Evolutionary conservation across 2,888 invertebrate species (phyloP).

Genomic region (Ormyrus nitidulus): DNA sequence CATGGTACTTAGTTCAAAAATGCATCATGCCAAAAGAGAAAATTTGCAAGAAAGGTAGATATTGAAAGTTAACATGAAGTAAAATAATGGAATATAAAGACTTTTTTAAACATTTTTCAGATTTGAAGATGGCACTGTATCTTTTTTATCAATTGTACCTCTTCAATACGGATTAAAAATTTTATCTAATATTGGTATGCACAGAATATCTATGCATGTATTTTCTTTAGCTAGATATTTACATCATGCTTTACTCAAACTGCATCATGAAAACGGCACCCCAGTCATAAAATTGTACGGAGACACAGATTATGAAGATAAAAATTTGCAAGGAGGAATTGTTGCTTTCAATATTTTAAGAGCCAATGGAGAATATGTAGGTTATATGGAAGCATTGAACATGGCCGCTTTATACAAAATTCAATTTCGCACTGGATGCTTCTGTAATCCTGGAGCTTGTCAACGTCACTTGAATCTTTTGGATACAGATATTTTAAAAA

Average conservation of each 20-base stretch:
- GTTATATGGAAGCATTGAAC: conserved; percentile 93
- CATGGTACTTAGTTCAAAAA: conserved; percentile 84
- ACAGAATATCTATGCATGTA: conserved; percentile 84
- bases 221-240: conserved; percentile 86
- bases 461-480: conserved; percentile 85
- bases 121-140: conserved; percentile 95
- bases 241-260: conserved; percentile 79
- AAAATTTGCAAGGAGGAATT: conserved; percentile 85
- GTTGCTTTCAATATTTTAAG: conserved; percentile 92
- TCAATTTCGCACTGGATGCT: conserved; percentile 93
- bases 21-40: conserved; percentile 84
- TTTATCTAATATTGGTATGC: conserved; percentile 79
- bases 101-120: conserved; percentile 75
- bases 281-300: conserved; percentile 85
- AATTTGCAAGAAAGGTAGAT: conserved; percentile 84
- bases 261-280: conserved; percentile 85
- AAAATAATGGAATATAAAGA: conserved; percentile 17
- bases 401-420: conserved; percentile 92
- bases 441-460: conserved; percentile 97
- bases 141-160: conserved; percentile 90
- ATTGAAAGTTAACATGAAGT: conserved; percentile 12
- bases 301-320: conserved; percentile 82
- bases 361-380: conserved; percentile 86
- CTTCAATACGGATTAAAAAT: conserved; percentile 90
- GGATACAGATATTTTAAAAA: conserved; percentile 83